A percentile compares a stretch with the other conserved stretches of the same genome.
Evolutionary conservation across 2,113 vertebrate species (phyloP).

Genomic region (Amblyornis subalaris): DNA sequence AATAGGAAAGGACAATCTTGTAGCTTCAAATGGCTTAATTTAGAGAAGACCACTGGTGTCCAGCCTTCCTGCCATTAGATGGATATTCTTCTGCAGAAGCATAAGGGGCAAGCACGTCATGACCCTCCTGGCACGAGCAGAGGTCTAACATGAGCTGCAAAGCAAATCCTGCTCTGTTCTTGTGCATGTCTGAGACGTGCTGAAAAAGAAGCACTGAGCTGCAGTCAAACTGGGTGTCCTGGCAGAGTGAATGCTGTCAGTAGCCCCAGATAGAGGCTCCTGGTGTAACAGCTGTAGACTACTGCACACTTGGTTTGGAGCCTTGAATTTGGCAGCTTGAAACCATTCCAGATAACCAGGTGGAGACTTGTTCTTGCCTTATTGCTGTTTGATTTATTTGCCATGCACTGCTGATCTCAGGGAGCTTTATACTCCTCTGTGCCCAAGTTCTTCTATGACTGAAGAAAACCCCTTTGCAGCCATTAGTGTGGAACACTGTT

Average conservation of each 20-base stretch:
- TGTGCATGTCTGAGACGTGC: background rate
- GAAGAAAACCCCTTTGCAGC: background rate
- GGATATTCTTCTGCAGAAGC: background rate
- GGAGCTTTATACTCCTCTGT: background rate
- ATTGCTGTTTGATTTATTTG: background rate
- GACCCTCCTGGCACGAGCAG: accelerated
- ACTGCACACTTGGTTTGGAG: background rate
- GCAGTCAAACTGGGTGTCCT: background rate
- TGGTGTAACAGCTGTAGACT: background rate
- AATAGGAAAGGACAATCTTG: background rate
- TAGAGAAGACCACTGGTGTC: background rate
- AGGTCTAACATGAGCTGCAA: background rate
- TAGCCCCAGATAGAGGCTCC: background rate
- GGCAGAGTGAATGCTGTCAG: background rate
- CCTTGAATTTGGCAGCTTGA: background rate
- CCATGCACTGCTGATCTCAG: background rate
- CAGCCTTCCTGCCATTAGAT: background rate
- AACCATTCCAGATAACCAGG: background rate
- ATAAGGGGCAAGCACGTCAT: background rate
- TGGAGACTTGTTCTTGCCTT: background rate
- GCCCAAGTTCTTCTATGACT: background rate
- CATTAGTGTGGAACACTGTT: background rate
- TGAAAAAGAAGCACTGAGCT: background rate
- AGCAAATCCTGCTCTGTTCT: background rate
- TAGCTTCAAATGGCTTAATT: background rate